Percentiles rank a stretch among this genome's conserved stretches.
Conservation (phyloP, 2,888 invertebrate genomes). For the Xestia xanthographa region DNA sequence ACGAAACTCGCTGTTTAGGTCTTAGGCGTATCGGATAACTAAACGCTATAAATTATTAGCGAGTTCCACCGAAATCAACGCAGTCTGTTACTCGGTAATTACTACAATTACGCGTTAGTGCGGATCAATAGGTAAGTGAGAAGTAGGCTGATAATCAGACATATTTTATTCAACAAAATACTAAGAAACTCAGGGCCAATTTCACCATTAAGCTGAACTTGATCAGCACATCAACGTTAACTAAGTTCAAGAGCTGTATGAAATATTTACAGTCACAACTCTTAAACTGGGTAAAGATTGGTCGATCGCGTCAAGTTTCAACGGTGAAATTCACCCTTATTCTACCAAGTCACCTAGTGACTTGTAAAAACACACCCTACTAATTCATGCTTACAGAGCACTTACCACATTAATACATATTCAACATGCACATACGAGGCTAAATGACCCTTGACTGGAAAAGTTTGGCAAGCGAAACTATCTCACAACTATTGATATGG, state of each 20-base stretch:
- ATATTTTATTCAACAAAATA: conserved; percentile 9
- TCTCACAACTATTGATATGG: conserved; percentile 30
- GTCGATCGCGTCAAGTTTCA: neutral
- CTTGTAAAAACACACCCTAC: neutral
- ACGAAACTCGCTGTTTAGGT: conserved; percentile 1
- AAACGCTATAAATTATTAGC: conserved; percentile 2
- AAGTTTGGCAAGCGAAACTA: conserved; percentile 39
- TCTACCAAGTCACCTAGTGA: neutral
- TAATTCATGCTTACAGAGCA: conserved; percentile 19
- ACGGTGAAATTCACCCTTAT: neutral
- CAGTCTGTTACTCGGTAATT: conserved; percentile 1
- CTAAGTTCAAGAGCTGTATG: neutral
- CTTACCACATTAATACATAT: conserved; percentile 38
- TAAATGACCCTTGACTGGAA: conserved; percentile 45
- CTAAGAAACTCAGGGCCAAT: neutral
- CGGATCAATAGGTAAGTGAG: conserved; percentile 22
- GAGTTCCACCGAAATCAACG: conserved; percentile 1
- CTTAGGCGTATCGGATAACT: conserved; percentile 4
- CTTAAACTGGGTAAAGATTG: neutral
- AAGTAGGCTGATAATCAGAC: conserved; percentile 2
- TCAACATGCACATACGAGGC: conserved; percentile 16
- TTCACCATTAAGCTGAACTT: neutral
- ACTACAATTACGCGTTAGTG: neutral
- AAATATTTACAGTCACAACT: neutral
- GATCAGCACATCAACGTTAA: neutral